These are phyloP conservation scores for Rhagoletis pomonella DNA, from an alignment of 1,140 invertebrate species.

Conservation along the genomic window DNA sequence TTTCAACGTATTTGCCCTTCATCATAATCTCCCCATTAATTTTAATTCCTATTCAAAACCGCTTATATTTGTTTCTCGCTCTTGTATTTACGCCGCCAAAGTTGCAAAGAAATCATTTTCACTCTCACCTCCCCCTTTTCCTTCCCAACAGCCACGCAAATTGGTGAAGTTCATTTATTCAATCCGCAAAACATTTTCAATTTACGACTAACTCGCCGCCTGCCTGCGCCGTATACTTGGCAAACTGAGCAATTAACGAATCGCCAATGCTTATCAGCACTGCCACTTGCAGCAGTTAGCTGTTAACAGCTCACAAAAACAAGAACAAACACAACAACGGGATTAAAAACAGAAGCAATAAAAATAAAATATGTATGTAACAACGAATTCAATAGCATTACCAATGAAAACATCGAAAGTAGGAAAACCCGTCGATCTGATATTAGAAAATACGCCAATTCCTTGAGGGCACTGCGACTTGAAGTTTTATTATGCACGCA, in stretches of 20 bases:
- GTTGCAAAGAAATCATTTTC: not conserved
- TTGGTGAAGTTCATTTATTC: not conserved
- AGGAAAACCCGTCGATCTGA: slow-evolving; percentile 35
- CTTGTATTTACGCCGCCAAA: not conserved
- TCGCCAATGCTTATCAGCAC: slow-evolving; percentile 42
- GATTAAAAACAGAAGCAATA: not conserved
- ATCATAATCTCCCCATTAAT: not conserved
- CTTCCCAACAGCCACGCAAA: not conserved
- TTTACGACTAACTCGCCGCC: not conserved
- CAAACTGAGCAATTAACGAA: slow-evolving; percentile 51
- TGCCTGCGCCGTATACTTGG: not conserved
- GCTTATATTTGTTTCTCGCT: not conserved
- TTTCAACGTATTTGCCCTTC: no score
- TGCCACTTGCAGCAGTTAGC: slow-evolving; percentile 47
- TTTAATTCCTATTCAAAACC: slow-evolving; percentile 3
- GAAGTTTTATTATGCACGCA: no score
- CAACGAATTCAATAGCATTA: not conserved
- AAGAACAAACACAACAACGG: not conserved
- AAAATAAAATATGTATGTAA: not conserved
- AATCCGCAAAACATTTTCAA: slow-evolving; percentile 43
- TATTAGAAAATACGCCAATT: slow-evolving; percentile 37
- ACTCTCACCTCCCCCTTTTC: not conserved
- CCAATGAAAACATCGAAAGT: slow-evolving; percentile 37
- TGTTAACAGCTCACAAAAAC: slow-evolving; percentile 11
- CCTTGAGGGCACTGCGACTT: not conserved